Base-by-base conservation (phyloP, 2,113 vertebrate species). In the Psittacus erithacus region DNA sequence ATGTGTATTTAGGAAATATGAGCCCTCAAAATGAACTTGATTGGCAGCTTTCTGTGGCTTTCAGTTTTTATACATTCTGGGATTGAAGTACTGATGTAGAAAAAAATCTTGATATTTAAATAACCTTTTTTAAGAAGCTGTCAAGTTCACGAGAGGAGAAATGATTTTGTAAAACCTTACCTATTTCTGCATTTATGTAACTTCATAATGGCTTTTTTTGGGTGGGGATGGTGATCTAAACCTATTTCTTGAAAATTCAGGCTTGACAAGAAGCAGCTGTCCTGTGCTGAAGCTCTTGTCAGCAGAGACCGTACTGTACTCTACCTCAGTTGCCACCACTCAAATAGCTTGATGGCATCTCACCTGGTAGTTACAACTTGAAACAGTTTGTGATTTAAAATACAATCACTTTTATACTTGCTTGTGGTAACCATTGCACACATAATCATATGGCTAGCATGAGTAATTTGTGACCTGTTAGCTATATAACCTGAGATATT, bases 371-470 rank as follows among this genome's bases (percentile, higher is more conserved):
- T 70, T 86, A 14, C 38, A 65, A 12, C 33, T 76, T 52, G 31
- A 67, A 94, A 52, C 15, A 27, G 24, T 43, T 63, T 82, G 22
- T 59, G 22, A 70, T 81, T 83, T 88, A 43, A 70, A 47, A 29
- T 44, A 16, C 16, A 46, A 19, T 65, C 6, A 4, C 43, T 90
- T 78, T 29, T 73, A 18, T 53, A 13, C 31, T 44, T 84, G 11
- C 15, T 38, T 46, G 57, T 88, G 33, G 10, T 69, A 57, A 25
- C 41, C 28, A 10, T 53, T 83, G 11, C 35, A 23, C n/a, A 2
- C 7, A 2, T 1, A 14, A 0, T 80, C 49, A 65, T 73, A 22
- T 5, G 28, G 33, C 20, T 73, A 52, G 27, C 6, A 1, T 17
- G n/a, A 91, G 17, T 83, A 41, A 60, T 46, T 38, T 49, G 31